These are phyloP conservation scores for Xestia sexstrigata DNA, from an alignment of 2,888 invertebrate genomes.

Conservation along the genomic window DNA sequence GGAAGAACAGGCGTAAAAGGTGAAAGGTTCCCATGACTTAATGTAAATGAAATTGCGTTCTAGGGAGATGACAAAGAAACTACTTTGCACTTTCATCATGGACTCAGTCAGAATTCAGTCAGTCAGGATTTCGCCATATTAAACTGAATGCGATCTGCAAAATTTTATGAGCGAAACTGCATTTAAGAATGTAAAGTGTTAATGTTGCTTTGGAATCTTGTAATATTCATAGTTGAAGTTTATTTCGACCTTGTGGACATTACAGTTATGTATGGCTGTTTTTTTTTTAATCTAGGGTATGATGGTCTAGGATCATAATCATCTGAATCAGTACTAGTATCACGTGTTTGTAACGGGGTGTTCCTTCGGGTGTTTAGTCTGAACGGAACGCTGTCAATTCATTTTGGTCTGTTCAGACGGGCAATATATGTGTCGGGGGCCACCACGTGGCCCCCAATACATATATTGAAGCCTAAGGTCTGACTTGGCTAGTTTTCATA, in stretches of 20 bases:
- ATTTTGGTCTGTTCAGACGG: too few relatives aligned
- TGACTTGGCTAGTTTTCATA: too few relatives aligned
- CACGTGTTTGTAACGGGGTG: too few relatives aligned
- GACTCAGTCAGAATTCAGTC: background rate
- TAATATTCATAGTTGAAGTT: background rate
- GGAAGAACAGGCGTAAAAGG: conserved; percentile 40
- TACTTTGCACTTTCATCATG: background rate
- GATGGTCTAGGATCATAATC: background rate
- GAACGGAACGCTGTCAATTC: too few relatives aligned
- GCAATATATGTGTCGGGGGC: too few relatives aligned
- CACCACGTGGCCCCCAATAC: too few relatives aligned
- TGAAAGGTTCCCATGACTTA: conserved; percentile 43
- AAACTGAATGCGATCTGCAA: background rate
- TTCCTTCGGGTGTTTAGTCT: too few relatives aligned
- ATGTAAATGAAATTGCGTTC: conserved; percentile 31
- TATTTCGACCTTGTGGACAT: background rate
- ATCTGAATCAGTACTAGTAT: too few relatives aligned
- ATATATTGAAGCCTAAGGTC: too few relatives aligned
- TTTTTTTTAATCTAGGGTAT: background rate
- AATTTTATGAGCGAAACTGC: too few relatives aligned
- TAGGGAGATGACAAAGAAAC: background rate
- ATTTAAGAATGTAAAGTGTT: background rate
- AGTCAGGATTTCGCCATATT: background rate
- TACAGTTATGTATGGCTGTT: background rate
- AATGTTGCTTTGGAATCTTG: background rate